Conservation (phyloP, 2,113 vertebrate genomes). For the Lepus europaeus region DNA sequence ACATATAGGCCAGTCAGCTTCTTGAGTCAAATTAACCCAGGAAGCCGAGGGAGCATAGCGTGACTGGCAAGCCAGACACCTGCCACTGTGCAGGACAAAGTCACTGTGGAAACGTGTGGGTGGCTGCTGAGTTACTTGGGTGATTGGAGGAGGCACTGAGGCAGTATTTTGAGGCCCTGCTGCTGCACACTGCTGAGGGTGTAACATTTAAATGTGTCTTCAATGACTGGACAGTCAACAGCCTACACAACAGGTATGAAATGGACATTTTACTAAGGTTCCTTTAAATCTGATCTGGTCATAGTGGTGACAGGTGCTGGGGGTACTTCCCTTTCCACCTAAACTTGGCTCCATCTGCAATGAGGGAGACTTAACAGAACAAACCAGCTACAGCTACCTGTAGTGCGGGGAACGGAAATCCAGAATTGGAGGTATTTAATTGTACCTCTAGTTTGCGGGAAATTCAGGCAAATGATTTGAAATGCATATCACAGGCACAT, state of each 20-base stretch:
- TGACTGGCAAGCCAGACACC: accelerated
- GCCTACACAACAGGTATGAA: accelerated
- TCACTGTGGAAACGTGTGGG: accelerated
- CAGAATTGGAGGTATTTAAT: background rate
- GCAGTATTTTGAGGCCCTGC: background rate
- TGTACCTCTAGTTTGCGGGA: background rate
- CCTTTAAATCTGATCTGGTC: background rate
- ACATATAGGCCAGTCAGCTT: background rate
- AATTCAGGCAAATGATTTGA: conserved; percentile 39
- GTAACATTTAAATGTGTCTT: background rate
- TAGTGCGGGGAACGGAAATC: background rate
- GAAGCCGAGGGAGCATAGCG: accelerated
- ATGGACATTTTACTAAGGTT: background rate
- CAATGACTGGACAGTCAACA: background rate
- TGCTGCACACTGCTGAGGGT: background rate
- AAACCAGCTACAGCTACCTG: background rate
- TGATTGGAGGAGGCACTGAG: background rate
- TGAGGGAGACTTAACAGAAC: background rate
- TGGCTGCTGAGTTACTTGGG: background rate
- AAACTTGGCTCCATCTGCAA: background rate
- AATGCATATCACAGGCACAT: background rate
- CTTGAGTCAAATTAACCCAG: background rate
- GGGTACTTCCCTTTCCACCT: background rate
- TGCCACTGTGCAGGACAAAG: accelerated
- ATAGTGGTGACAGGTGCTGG: background rate